Conservation (phyloP, 2,113 vertebrate species). For the Chaetodon auriga region DNA sequence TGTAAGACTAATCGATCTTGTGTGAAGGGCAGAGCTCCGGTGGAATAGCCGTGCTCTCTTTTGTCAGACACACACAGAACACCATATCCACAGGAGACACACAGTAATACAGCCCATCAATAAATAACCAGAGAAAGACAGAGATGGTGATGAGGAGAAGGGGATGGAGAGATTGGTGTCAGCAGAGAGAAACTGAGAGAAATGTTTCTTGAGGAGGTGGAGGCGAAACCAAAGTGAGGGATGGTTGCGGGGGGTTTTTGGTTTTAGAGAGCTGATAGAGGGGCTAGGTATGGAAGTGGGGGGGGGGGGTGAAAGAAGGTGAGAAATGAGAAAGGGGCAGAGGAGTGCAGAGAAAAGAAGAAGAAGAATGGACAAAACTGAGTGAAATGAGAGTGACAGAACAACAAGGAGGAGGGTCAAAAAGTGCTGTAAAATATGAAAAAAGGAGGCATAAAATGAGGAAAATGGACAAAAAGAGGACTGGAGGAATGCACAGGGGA, state of each 20-base stretch:
- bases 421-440: not conserved
- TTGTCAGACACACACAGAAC: conserved; percentile 28
- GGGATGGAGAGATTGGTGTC: conserved; percentile 30
- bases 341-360: not conserved
- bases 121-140: conserved; percentile 64
- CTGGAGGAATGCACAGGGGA: not conserved
- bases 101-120: conserved; percentile 49
- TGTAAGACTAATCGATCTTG: conserved; percentile 60
- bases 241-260: not conserved
- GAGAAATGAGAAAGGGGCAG: not conserved
- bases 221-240: conserved; percentile 8
- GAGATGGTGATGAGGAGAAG: conserved; percentile 24
- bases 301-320: not conserved
- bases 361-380: not conserved
- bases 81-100: conserved; percentile 54
- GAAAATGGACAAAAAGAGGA: conserved; percentile 1
- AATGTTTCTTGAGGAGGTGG: conserved; percentile 12
- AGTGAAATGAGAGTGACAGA: not conserved
- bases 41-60: conserved; percentile 10
- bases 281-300: not conserved
- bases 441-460: not conserved
- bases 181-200: conserved; percentile 20
- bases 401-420: not conserved
- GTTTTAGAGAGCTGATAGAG: not conserved
- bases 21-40: conserved; percentile 60